Conservation (phyloP, 2,888 invertebrate species). For the Melikaiella ostensackeni region DNA sequence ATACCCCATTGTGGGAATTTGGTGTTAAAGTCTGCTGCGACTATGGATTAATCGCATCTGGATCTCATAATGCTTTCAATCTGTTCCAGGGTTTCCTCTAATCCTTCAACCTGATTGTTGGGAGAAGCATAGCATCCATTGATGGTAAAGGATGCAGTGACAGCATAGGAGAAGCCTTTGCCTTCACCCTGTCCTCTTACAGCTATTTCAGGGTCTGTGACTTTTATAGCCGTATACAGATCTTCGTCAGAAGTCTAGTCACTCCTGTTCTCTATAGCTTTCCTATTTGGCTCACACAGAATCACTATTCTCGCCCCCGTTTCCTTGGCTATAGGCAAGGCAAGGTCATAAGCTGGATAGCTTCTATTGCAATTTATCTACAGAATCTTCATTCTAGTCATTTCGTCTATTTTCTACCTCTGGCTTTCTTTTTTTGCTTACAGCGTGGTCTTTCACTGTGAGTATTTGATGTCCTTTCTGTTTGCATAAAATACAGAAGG, state of each 20-base stretch:
- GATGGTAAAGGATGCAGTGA: constrained; percentile 33
- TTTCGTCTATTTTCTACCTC: neutral
- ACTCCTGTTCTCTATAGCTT: constrained; percentile 40
- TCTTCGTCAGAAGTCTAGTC: constrained; percentile 43
- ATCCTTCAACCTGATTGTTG: constrained; percentile 37
- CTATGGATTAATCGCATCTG: constrained; percentile 26
- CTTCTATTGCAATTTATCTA: constrained; percentile 43
- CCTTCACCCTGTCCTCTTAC: constrained; percentile 41
- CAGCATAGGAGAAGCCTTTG: constrained; percentile 43
- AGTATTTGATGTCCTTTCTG: neutral
- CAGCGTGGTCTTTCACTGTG: neutral
- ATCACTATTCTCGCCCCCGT: constrained; percentile 15
- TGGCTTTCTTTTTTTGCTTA: neutral
- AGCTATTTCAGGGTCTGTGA: neutral
- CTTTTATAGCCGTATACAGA: constrained; percentile 40
- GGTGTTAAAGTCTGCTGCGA: constrained; percentile 47
- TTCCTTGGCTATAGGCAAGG: constrained; percentile 34
- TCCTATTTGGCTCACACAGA: constrained; percentile 38
- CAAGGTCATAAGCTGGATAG: constrained; percentile 40
- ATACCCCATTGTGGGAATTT: constrained; percentile 54
- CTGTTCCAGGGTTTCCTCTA: constrained; percentile 42
- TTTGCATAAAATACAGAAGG: neutral
- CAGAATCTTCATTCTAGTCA: neutral
- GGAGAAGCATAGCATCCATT: constrained; percentile 44
- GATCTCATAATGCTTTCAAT: neutral